Evolutionary conservation across 1,140 invertebrate genomes (phyloP).

Genomic region (Scaptomyza graminum): DNA sequence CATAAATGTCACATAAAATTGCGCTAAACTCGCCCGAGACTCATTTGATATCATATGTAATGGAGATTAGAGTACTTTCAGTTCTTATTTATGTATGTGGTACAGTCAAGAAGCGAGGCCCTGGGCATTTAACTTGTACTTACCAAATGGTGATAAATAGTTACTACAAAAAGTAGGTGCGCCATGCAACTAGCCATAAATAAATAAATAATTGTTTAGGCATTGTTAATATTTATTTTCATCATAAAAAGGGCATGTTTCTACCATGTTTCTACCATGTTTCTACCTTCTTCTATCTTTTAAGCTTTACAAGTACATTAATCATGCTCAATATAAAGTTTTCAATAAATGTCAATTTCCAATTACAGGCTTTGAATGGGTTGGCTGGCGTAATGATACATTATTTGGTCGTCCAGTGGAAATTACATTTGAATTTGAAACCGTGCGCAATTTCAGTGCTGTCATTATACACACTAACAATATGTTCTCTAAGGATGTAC

Average conservation of each 20-base stretch:
- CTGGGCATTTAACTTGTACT: background rate
- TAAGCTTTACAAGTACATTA: too few relatives aligned
- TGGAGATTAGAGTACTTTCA: slow-evolving; percentile 2
- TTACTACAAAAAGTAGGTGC: too few relatives aligned
- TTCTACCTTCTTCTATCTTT: too few relatives aligned
- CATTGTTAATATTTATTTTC: background rate
- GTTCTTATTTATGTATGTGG: background rate
- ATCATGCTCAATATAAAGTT: background rate
- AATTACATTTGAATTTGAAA: slow-evolving; percentile 91
- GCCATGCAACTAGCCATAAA: background rate
- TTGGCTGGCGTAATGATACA: slow-evolving; percentile 93
- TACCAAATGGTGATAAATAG: too few relatives aligned
- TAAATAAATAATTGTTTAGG: background rate
- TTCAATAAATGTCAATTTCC: background rate
- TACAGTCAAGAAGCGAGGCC: background rate
- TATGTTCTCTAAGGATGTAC: slow-evolving; percentile 88
- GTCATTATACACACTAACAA: slow-evolving; percentile 91
- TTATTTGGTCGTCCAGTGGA: slow-evolving; percentile 86
- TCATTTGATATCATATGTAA: slow-evolving; percentile 29
- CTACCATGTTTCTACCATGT: too few relatives aligned
- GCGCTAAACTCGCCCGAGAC: slow-evolving; percentile 18
- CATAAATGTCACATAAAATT: slow-evolving; percentile 51
- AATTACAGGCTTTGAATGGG: slow-evolving; percentile 91
- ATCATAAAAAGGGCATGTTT: too few relatives aligned
- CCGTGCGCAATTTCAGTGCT: slow-evolving; percentile 90